These are phyloP conservation scores for Peromyscus maniculatus DNA, from an alignment of 2,113 vertebrate species.

Conservation along the genomic window DNA sequence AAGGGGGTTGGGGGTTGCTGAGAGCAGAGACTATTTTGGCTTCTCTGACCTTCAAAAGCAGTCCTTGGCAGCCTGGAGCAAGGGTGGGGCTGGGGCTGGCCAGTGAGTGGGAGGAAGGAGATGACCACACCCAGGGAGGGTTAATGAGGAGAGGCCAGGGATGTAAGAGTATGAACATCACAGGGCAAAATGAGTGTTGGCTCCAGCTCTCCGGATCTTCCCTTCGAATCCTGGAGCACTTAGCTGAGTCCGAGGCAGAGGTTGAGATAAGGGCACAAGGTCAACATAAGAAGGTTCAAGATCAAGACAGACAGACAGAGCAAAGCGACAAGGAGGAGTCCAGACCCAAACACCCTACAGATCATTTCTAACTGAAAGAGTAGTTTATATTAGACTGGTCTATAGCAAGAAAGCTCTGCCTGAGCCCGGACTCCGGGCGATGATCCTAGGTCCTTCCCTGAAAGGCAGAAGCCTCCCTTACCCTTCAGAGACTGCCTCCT, in stretches of 20 bases:
- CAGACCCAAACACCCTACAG: background rate
- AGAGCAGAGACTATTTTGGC: constrained; percentile 80
- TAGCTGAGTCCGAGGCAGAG: constrained; percentile 20
- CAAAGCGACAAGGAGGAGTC: constrained; percentile 1
- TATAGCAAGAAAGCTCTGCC: constrained; percentile 41
- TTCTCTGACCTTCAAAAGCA: constrained; percentile 82
- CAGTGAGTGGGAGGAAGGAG: constrained; percentile 44
- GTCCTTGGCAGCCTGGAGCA: constrained; percentile 74
- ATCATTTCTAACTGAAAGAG: background rate
- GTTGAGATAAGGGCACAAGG: constrained; percentile 15
- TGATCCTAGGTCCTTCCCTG: background rate
- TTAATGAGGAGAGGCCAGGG: constrained; percentile 2
- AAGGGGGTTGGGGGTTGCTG: constrained; percentile 63
- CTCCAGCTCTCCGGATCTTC: background rate
- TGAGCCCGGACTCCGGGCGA: background rate
- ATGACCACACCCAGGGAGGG: constrained; percentile 32
- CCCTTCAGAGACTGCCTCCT: background rate
- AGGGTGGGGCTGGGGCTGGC: constrained; percentile 72
- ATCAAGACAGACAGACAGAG: constrained; percentile 9
- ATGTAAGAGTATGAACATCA: background rate
- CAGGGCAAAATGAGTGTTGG: background rate
- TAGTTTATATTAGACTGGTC: constrained; percentile 30
- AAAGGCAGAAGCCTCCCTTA: constrained; percentile 25
- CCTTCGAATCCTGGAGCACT: background rate
- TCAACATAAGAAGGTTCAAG: constrained; percentile 2